Evolutionary conservation across 2,888 invertebrate genomes (phyloP).

Genomic region (Zhuqinia jingwanae): DNA sequence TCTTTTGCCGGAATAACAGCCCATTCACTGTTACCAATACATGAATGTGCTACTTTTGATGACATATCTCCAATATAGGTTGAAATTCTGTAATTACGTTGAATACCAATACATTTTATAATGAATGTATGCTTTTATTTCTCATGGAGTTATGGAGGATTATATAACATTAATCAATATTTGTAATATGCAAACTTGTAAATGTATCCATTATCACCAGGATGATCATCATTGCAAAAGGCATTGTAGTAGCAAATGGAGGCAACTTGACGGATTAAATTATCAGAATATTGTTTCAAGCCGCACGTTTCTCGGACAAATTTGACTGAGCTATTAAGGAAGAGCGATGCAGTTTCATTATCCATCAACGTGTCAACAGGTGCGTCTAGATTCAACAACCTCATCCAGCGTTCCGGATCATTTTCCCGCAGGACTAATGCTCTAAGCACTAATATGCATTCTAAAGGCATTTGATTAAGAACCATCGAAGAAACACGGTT

Average conservation of each 20-base stretch:
- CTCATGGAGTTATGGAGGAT: too few relatives aligned
- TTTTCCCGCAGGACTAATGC: conserved; percentile 34
- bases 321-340: conserved; percentile 30
- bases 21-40: conserved; percentile 51
- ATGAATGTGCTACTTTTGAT: conserved; percentile 46
- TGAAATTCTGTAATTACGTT: conserved; percentile 39
- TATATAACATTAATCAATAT: too few relatives aligned
- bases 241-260: conserved; percentile 45
- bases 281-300: conserved; percentile 47
- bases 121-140: too few relatives aligned
- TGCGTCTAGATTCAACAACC: conserved; percentile 39
- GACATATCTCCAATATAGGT: conserved; percentile 42
- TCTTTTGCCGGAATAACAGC: conserved; percentile 37
- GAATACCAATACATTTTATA: too few relatives aligned
- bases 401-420: conserved; percentile 53
- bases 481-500: conserved; percentile 47
- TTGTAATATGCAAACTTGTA: too few relatives aligned
- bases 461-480: conserved; percentile 57
- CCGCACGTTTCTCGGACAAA: conserved; percentile 48
- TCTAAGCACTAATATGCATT: conserved; percentile 50
- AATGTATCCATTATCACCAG: conserved; percentile 48
- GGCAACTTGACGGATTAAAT: conserved; percentile 43
- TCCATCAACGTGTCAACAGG: conserved; percentile 33
- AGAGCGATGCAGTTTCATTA: background rate
- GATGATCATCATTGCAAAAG: conserved; percentile 49